Evolutionary conservation across 2,113 vertebrate genomes (phyloP).

Genomic region (Nerophis ophidion): DNA sequence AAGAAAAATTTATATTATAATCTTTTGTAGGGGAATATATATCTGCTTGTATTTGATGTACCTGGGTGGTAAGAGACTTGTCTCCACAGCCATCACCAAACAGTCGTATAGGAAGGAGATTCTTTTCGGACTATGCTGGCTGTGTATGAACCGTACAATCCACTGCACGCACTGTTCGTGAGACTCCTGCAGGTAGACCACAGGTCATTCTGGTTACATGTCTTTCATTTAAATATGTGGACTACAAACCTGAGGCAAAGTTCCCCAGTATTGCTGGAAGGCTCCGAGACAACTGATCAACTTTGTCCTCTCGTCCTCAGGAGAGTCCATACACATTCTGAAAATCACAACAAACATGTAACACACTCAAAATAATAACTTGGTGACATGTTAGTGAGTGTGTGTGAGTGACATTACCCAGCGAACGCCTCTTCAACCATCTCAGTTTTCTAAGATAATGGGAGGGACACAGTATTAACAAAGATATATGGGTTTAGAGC

Average conservation of each 20-base stretch:
- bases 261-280: slow-evolving; percentile 91
- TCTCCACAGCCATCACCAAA: slow-evolving; percentile 94
- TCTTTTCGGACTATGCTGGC: slow-evolving; percentile 94
- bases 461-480: not conserved
- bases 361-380: too few relatives aligned
- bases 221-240: not conserved
- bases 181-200: slow-evolving; percentile 77
- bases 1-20: not conserved
- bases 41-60: slow-evolving; percentile 42
- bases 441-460: slow-evolving; percentile 84
- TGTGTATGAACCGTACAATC: slow-evolving; percentile 94
- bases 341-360: slow-evolving; percentile 17
- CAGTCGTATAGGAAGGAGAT: slow-evolving; percentile 98
- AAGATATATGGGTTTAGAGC: too few relatives aligned
- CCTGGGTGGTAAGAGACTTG: slow-evolving; percentile 88
- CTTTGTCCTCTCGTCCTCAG: slow-evolving; percentile 94
- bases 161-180: slow-evolving; percentile 97
- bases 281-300: slow-evolving; percentile 90
- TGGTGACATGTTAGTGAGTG: not conserved
- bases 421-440: slow-evolving; percentile 97
- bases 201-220: not conserved
- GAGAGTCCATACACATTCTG: slow-evolving; percentile 97
- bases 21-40: not conserved
- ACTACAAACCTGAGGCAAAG: slow-evolving; percentile 82
- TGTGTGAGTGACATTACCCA: slow-evolving; percentile 72